Evolutionary conservation across 2,797 vertebrate species (phyloP), one percentile per base, ranked within the genome.

Genomic region (Ctenochaetus hawaiiensis): DNA sequence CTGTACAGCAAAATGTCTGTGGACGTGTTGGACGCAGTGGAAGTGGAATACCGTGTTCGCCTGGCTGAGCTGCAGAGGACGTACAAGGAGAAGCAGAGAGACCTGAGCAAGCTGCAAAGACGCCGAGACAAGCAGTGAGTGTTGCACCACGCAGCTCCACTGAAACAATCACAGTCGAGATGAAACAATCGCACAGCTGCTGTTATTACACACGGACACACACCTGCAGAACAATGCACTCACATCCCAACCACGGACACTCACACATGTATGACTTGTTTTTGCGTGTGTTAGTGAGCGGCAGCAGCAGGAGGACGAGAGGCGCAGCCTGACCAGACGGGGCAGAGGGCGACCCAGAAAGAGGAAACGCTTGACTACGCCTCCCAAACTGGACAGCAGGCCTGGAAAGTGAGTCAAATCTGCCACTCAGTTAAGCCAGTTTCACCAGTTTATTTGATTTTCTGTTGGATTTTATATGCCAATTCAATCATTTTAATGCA

Each of bases 341-440:
- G 98, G 97, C 90, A 96, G 97, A 77, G 98, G 98, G 83, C 95
- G 98, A 94, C 98, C 98, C 59, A 94, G 97, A 92, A 99, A 99
- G 95, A 97, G 98, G 91, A 99, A 97, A 85, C 97, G 96, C 89
- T 89, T 97, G 82, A 94, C 95, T 83, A 95, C 96, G 63, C 95
- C 96, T 90, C 92, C 95, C 92, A 99, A 97, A 95, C 95, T 96
- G 93, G 96, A 96, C 93, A 85, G 87, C 94, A 96, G 96, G 94
- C 95, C 95, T 94, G 96, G 94, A 95, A 98, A 97, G 98, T 99
- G 95, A 97, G 98, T 95, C 85, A 45, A 6, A 44, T 13, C 16
- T 41, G 2, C 26, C 22, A 39, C 4, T 34, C 10, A 39, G 8
- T 37, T 65, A 22, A 26, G 20, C 8, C 10, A 2, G 0, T 47